A percentile compares a stretch with the other conserved stretches of the same genome.
Conservation (phyloP, 2,797 vertebrate genomes). For the Girardinus metallicus region DNA sequence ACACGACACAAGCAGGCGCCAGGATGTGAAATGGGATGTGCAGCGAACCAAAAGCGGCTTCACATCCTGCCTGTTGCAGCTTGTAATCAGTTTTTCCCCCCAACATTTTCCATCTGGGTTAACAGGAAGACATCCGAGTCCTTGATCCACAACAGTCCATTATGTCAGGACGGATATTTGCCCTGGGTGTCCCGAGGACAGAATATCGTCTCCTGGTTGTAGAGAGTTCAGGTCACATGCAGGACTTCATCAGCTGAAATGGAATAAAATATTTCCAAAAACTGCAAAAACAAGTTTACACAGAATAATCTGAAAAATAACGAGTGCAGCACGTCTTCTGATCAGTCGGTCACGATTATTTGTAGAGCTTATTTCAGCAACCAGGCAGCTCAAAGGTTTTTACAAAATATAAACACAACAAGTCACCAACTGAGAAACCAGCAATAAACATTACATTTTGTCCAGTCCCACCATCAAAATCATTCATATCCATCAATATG, state of each 20-base stretch:
- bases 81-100: neutral
- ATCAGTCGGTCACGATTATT: too few relatives aligned
- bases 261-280: neutral
- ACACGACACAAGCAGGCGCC: constrained; percentile 47
- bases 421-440: too few relatives aligned
- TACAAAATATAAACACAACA: too few relatives aligned
- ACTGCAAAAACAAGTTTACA: neutral
- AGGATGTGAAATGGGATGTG: constrained; percentile 53
- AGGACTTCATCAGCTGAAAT: neutral
- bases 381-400: too few relatives aligned
- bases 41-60: neutral
- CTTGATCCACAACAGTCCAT: neutral
- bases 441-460: too few relatives aligned
- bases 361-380: too few relatives aligned
- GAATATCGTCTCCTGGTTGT: neutral
- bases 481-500: too few relatives aligned
- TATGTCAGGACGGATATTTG: neutral
- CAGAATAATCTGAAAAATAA: neutral
- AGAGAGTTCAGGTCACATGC: neutral
- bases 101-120: neutral
- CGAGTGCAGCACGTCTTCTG: neutral
- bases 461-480: too few relatives aligned
- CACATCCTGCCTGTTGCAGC: neutral
- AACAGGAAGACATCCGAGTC: neutral
- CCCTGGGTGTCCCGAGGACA: neutral